Evolutionary conservation across 2,888 invertebrate species (phyloP).

Genomic region (Lissonota sp.): DNA sequence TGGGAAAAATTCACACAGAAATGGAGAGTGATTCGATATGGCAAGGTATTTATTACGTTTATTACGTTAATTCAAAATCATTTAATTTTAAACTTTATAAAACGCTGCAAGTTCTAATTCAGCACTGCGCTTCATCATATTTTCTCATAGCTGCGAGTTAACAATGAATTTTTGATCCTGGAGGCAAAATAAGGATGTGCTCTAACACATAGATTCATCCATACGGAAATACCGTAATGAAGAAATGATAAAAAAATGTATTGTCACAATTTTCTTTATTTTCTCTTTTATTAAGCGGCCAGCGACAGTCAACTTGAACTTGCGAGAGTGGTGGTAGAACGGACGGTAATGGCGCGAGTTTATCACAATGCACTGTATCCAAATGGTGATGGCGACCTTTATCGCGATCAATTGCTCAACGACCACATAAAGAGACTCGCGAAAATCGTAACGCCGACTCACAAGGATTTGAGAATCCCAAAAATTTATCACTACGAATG

Average conservation of each 20-base stretch:
- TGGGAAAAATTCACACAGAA: constrained; percentile 89
- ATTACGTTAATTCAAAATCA: too few relatives aligned
- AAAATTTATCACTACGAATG: constrained; percentile 95
- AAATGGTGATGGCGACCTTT: constrained; percentile 97
- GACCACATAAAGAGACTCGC: constrained; percentile 95
- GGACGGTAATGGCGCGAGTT: constrained; percentile 95
- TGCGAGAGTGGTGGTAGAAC: constrained; percentile 93
- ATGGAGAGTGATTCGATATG: constrained; percentile 90
- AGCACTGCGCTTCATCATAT: too few relatives aligned
- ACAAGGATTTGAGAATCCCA: constrained; percentile 92
- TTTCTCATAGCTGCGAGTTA: too few relatives aligned
- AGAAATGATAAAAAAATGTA: not conserved
- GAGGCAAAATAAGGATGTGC: too few relatives aligned
- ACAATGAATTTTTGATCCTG: too few relatives aligned
- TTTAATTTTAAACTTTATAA: too few relatives aligned
- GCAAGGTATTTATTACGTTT: constrained; percentile 85
- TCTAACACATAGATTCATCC: too few relatives aligned
- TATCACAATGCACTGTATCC: constrained; percentile 98
- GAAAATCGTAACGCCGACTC: constrained; percentile 90
- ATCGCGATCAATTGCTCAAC: constrained; percentile 94
- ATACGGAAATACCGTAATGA: too few relatives aligned
- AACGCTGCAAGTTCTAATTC: too few relatives aligned
- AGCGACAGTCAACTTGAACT: constrained; percentile 89
- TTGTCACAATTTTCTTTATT: not conserved
- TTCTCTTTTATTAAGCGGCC: constrained; percentile 85